Base-by-base conservation (phyloP, 2,113 vertebrate species). In the Sebastes fasciatus region DNA sequence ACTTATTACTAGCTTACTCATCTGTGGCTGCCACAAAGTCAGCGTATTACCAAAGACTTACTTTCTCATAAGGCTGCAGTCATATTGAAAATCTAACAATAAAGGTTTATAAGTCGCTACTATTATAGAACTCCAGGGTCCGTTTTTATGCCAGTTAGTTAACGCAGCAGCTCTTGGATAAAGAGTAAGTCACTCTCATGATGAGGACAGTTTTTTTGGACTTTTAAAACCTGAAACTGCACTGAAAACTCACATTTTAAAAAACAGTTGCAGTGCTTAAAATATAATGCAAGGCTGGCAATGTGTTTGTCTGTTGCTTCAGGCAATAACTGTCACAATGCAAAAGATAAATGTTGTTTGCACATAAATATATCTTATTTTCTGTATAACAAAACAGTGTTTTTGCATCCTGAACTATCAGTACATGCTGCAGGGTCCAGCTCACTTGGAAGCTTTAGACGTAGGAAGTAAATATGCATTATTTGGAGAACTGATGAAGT, bases 1-100 rank as follows among this genome's bases (percentile, higher is more conserved):
- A 34, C 42, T 88, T 70, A 21, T 86, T 77, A 79, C 79, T 5
- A 84, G 65, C 49, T 54, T 49, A 78, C 46, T 84, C 80, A 21
- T 86, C 54, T 77, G 83, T 43, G 62, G 40, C 69, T 71, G 49
- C 40, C 43, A 40, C 71, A 21, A 34, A 66, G 45, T 64, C 77
- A 62, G 74, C 72, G 71, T 13, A 65, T 81, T 83, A 23, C 34
- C 17, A 54, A 34, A 58, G 42, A 67, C 26, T 14, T 26, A 60
- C 43, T 17, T 45, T 46, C 21, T 79, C 79, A 71, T 48, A 80
- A 73, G 19, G 19, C 62, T 23, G 70, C 45, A 68, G 51, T 72
- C 61, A 65, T 61, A 62, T 13, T 79, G 76, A 51, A 64, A 76
- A 69, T 23, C 6, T 12, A 12, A 63, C 65, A 1, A 60, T 54